phyloP scores from a whole-genome alignment of 1,140 invertebrate species.

The Bombus terrestris region DNA sequence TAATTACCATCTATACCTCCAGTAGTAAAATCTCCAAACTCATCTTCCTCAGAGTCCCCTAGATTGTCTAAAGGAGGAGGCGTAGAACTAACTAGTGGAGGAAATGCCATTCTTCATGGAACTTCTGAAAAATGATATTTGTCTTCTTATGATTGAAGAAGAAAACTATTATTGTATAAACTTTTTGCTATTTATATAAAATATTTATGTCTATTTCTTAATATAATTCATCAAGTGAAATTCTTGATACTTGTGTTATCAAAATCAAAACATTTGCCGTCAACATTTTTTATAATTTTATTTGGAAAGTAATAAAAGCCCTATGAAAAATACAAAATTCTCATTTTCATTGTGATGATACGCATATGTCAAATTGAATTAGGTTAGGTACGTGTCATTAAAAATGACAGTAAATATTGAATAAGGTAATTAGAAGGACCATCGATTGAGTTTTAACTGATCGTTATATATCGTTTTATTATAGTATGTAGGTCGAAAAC shows the following conservation, averaged over 20 bases:
- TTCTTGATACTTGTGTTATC: background rate
- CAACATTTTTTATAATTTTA: background rate
- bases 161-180: background rate
- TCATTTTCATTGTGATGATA: background rate
- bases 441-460: background rate
- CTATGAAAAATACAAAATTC: background rate
- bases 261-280: background rate
- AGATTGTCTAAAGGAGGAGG: constrained; percentile 85
- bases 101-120: constrained; percentile 79
- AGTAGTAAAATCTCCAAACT: constrained; percentile 85
- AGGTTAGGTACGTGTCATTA: constrained; percentile 30
- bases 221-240: background rate
- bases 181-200: background rate
- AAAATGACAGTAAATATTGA: background rate
- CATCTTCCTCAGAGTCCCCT: constrained; percentile 85
- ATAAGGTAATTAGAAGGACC: background rate
- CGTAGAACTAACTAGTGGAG: constrained; percentile 85
- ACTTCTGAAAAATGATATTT: background rate
- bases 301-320: background rate
- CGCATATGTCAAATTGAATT: constrained; percentile 26
- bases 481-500: background rate
- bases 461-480: no score
- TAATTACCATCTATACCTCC: constrained; percentile 80
- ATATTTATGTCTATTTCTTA: background rate
- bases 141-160: background rate